phyloP scores from a whole-genome alignment of 92 coral and sea anemone species.

The Zoanthus sociatus region DNA sequence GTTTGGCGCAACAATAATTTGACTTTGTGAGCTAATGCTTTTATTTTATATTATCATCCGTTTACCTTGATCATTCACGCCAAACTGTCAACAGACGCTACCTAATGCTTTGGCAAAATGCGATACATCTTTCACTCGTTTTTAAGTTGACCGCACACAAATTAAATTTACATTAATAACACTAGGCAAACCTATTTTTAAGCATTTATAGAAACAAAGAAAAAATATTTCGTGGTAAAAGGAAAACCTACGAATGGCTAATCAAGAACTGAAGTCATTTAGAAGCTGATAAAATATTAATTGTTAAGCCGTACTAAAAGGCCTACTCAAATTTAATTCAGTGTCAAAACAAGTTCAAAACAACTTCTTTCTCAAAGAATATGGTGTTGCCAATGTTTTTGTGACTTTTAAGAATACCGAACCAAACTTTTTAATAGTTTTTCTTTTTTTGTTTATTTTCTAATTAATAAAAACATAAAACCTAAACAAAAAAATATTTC shows the following conservation, averaged over 20 bases:
- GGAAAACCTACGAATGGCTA: no score
- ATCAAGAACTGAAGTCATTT: no score
- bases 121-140: neutral
- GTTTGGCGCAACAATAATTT: neutral
- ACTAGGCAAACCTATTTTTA: neutral
- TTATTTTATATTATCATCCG: conserved; percentile 23
- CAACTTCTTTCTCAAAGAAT: no score
- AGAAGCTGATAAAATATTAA: no score
- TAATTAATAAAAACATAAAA: no score
- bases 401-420: no score
- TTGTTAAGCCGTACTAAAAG: no score
- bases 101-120: neutral
- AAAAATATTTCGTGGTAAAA: neutral
- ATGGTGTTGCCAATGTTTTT: no score
- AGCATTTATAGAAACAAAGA: neutral
- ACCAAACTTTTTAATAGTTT: no score
- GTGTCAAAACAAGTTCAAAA: no score
- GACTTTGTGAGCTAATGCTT: conserved; percentile 13
- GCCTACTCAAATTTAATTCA: neutral
- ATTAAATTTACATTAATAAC: neutral
- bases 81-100: neutral
- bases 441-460: no score
- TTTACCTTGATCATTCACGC: neutral
- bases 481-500: no score
- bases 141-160: neutral